Evolutionary conservation across 2,888 invertebrate genomes (phyloP), one percentile per base, ranked within the genome.

Genomic region (Zhuqinia jingwanae): DNA sequence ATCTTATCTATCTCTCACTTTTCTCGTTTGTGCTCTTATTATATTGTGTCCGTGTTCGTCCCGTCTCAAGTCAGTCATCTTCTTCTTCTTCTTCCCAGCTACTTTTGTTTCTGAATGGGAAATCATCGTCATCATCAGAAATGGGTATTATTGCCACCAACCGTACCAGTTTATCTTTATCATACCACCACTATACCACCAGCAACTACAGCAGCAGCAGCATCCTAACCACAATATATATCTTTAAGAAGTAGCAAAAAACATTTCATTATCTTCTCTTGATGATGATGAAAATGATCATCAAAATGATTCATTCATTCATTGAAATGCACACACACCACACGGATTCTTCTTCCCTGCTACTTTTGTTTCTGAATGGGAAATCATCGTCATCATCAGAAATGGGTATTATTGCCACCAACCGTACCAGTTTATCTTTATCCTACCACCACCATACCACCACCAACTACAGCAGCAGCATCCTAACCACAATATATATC

Each of bases 231-330:
- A n/a, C n/a, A n/a, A n/a, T n/a, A 50, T 58, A 76, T 42, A 58
- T 76, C 53, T 75, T 30, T 30, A 22, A 76, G 76, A 42, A 76
- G 76, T 76, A 76, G 76, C 76, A 58, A 76, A 76, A 76, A 76
- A 3, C 36, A 36, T 76, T 76, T 76, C 76, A 76, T 76, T 76
- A 76, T 76, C 58, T 56, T 36, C 36, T 56, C 76, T 76, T 76
- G 76, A 76, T 76, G 76, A 76, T 76, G 76, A 76, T 76, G 30
- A 58, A 76, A 42, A 76, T 58, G 76, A 76, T 76, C 70, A 47
- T 70, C 76, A 70, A 30, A 76, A 76, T 76, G 76, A 76, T 58
- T 58, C 76, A 76, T 76, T 76, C 75, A 75, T 75, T 75, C 73
- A 70, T 47, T 47, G 25, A 73, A 73, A 73, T 50, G 50, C 6